These are phyloP conservation scores for Lepidotrigona ventralis DNA, from an alignment of 1,140 invertebrate species.

Conservation along the genomic window DNA sequence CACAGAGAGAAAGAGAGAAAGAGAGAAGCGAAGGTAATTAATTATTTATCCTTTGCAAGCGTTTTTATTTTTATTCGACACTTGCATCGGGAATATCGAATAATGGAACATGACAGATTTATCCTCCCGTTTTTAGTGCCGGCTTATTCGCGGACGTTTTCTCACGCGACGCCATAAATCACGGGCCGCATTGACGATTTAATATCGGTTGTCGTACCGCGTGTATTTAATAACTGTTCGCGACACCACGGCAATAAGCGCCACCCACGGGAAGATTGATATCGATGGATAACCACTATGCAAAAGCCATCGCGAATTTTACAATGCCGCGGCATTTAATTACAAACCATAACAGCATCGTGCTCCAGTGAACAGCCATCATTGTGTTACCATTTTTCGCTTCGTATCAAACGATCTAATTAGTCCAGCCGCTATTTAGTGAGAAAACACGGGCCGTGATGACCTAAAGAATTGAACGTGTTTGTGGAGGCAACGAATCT, in stretches of 20 bases:
- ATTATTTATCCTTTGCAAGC: background rate
- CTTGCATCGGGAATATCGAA: background rate
- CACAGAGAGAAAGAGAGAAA: too few species aligned
- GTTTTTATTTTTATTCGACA: background rate
- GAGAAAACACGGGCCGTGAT: slow-evolving; percentile 20
- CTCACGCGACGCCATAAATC: slow-evolving; percentile 25
- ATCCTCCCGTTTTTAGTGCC: background rate
- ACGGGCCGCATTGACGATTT: slow-evolving; percentile 14
- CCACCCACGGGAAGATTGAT: slow-evolving; percentile 15
- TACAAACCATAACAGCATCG: background rate
- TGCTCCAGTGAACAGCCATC: background rate
- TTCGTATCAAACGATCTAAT: slow-evolving; percentile 24
- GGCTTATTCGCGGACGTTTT: background rate
- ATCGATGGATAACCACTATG: background rate
- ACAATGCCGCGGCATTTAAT: background rate
- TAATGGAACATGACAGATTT: background rate
- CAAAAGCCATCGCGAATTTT: background rate
- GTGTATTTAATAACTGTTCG: slow-evolving; percentile 15
- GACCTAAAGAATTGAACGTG: slow-evolving; percentile 12
- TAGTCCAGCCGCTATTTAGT: slow-evolving; percentile 15
- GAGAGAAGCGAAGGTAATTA: background rate
- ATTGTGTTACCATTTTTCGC: background rate
- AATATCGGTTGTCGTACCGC: slow-evolving; percentile 8
- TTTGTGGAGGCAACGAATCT: background rate
- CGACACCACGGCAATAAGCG: background rate